These are phyloP conservation scores for Lysiphlebus fabarum DNA, from an alignment of 1,140 invertebrate genomes.

Conservation along the genomic window DNA sequence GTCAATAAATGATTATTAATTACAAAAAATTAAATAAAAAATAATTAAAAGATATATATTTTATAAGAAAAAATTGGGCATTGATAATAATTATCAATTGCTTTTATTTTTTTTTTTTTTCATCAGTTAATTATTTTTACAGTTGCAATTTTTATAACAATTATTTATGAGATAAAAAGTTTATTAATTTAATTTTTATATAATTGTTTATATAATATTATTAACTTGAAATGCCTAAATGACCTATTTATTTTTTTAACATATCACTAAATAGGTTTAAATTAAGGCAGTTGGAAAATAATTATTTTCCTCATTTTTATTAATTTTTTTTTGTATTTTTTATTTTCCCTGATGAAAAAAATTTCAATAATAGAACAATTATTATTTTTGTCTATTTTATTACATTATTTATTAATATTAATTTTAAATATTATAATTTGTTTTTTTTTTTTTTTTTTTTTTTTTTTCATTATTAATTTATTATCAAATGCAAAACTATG, in stretches of 20 bases:
- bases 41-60: no score
- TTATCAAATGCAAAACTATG: neutral
- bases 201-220: slow-evolving; percentile 9
- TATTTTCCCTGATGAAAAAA: neutral
- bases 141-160: no score
- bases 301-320: slow-evolving; percentile 9
- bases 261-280: slow-evolving; percentile 24
- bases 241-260: slow-evolving; percentile 23
- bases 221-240: slow-evolving; percentile 18
- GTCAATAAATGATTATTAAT: no score
- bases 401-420: neutral
- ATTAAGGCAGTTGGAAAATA: slow-evolving; percentile 20
- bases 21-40: no score
- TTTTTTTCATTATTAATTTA: no score
- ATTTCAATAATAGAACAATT: neutral
- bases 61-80: no score
- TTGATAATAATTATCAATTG: no score
- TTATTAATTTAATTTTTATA: slow-evolving; percentile 11
- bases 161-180: neutral
- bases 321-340: slow-evolving; percentile 6
- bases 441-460: slow-evolving; percentile 8
- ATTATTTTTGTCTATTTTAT: neutral
- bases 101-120: no score
- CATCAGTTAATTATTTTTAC: no score
- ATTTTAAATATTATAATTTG: neutral